Evolutionary conservation across 1,140 invertebrate genomes (phyloP).

Genomic region (Nilaparvata lugens): DNA sequence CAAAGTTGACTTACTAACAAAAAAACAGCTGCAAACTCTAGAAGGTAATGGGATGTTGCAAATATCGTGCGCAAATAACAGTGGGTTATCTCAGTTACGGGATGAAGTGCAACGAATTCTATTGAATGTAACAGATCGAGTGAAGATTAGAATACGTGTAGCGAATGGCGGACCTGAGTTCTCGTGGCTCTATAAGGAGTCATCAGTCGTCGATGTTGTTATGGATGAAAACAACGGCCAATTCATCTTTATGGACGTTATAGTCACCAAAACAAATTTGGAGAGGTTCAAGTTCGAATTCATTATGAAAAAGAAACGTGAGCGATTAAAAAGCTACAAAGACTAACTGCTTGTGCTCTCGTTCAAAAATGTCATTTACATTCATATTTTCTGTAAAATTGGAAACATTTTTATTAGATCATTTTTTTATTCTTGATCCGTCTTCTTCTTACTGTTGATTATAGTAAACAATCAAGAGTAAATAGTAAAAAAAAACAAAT

Average conservation of each 20-base stretch:
- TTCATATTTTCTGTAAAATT: too few species aligned
- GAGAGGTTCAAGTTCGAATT: conserved; percentile 49
- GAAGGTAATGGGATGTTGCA: conserved; percentile 20
- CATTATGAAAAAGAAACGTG: conserved; percentile 17
- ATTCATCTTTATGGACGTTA: conserved; percentile 44
- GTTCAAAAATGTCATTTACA: too few species aligned
- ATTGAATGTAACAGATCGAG: conserved; percentile 42
- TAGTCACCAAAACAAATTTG: conserved; percentile 46
- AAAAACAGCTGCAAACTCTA: conserved; percentile 9
- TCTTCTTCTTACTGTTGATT: too few species aligned
- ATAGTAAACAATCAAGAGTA: too few species aligned
- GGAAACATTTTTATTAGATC: too few species aligned
- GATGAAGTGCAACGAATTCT: conserved; percentile 46
- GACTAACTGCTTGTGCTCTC: too few species aligned
- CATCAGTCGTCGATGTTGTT: conserved; percentile 45
- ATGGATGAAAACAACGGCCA: conserved; percentile 44
- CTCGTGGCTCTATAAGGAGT: conserved; percentile 61
- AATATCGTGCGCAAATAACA: conserved; percentile 25
- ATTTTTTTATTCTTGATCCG: too few species aligned
- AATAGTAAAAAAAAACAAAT: too few species aligned
- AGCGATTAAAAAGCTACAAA: background rate
- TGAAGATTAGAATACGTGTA: conserved; percentile 46
- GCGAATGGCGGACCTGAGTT: conserved; percentile 46
- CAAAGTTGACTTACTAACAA: conserved; percentile 48
- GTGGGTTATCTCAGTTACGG: conserved; percentile 46